Conservation (phyloP, 2,888 invertebrate genomes). For the Stictocephala bisonia region DNA sequence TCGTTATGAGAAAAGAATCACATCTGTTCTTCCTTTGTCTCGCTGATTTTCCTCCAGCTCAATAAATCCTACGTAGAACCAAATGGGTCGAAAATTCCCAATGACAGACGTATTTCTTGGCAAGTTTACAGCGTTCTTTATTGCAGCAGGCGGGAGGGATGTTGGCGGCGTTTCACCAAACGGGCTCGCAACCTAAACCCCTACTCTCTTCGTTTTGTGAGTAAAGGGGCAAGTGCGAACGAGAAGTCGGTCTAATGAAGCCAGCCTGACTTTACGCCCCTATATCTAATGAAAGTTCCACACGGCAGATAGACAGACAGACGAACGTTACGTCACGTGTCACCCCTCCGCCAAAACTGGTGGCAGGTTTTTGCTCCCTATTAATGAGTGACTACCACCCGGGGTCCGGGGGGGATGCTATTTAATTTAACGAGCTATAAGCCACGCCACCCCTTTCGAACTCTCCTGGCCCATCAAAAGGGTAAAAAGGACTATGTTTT, state of each 20-base stretch:
- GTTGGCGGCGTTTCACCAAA: neutral
- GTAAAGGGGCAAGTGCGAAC: no score
- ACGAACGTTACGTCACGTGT: neutral
- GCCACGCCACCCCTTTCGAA: no score
- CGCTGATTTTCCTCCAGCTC: no score
- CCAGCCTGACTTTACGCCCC: neutral
- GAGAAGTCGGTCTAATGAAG: slow-evolving; percentile 23
- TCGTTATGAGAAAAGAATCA: no score
- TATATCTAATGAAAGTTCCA: slow-evolving; percentile 12
- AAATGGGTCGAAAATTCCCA: slow-evolving; percentile 1
- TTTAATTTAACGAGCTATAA: slow-evolving; percentile 31
- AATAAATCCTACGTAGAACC: no score
- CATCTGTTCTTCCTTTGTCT: no score
- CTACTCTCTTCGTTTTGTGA: no score
- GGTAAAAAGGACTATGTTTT: no score
- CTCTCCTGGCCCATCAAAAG: no score
- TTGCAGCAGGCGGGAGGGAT: neutral
- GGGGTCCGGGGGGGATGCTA: slow-evolving; percentile 4
- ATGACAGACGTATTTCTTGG: neutral
- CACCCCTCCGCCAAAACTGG: slow-evolving; percentile 17
- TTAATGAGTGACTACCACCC: slow-evolving; percentile 19
- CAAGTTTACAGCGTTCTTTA: neutral
- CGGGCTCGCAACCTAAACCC: no score
- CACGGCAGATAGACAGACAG: slow-evolving; percentile 24
- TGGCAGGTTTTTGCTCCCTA: slow-evolving; percentile 14